Percentiles rank a stretch among this genome's conserved stretches.
Conservation (phyloP, 2,888 invertebrate species). For the Lagria hirta region DNA sequence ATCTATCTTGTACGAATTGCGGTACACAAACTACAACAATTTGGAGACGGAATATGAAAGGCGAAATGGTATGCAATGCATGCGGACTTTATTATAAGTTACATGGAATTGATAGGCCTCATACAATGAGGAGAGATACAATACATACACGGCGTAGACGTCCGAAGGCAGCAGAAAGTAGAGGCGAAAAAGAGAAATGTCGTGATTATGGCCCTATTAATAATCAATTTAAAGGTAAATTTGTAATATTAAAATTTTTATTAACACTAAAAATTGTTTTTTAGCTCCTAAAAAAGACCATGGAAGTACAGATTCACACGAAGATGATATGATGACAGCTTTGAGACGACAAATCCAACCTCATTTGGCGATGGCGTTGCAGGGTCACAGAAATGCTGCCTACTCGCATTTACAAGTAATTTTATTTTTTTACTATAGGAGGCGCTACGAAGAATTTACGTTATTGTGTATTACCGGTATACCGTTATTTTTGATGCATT, state of each 20-base stretch:
- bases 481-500: constrained; percentile 14
- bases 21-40: constrained; percentile 96
- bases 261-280: no score
- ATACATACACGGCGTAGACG: constrained; percentile 92
- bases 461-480: no score
- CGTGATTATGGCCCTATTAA: constrained; percentile 17
- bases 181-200: constrained; percentile 33
- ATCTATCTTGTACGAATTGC: constrained; percentile 94
- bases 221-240: constrained; percentile 23
- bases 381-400: constrained; percentile 57
- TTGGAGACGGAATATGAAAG: constrained; percentile 94
- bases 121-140: constrained; percentile 94
- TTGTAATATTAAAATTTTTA: no score
- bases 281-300: constrained; percentile 40
- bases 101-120: constrained; percentile 90
- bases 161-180: constrained; percentile 68
- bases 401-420: constrained; percentile 30
- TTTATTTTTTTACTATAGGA: no score
- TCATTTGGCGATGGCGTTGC: constrained; percentile 66
- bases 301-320: constrained; percentile 45
- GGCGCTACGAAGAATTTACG: no score
- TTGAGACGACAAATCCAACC: constrained; percentile 71
- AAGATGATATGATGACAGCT: constrained; percentile 71
- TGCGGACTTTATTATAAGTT: constrained; percentile 97
- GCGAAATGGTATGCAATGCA: constrained; percentile 99